Evolutionary conservation across 1,140 invertebrate genomes (phyloP).

Genomic region (Trichonephila clavata): DNA sequence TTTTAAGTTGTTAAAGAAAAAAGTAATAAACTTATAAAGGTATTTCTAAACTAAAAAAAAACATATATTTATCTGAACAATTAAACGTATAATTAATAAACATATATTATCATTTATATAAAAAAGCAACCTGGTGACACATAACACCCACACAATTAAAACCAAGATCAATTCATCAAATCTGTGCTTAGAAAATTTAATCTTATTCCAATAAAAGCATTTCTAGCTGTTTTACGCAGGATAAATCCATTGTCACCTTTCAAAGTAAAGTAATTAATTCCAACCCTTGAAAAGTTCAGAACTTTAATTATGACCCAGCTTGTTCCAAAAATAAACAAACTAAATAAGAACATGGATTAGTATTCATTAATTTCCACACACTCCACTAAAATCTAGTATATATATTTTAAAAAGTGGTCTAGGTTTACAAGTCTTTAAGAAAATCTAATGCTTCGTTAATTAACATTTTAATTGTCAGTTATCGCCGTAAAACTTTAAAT

Average conservation of each 20-base stretch:
- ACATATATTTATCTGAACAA: too few species aligned
- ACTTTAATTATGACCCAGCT: conserved; percentile 41
- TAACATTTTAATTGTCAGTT: conserved; percentile 73
- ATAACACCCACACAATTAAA: too few species aligned
- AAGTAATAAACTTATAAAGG: too few species aligned
- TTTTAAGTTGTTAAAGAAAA: too few species aligned
- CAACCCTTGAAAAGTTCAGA: not conserved
- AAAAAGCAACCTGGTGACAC: too few species aligned
- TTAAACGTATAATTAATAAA: too few species aligned
- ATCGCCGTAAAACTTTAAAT: conserved; percentile 59
- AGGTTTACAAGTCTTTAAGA: conserved; percentile 54
- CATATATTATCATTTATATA: too few species aligned
- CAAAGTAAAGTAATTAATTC: conserved; percentile 21
- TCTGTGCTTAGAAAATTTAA: not conserved
- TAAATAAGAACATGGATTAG: conserved; percentile 4
- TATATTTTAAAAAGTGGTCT: conserved; percentile 48
- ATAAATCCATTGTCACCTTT: not conserved
- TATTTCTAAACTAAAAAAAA: too few species aligned
- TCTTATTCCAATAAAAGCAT: not conserved
- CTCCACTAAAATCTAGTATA: not conserved
- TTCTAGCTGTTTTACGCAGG: not conserved
- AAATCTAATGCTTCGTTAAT: conserved; percentile 59
- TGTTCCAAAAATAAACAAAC: conserved; percentile 30
- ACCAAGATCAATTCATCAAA: not conserved
- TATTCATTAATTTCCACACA: conserved; percentile 62